Evolutionary conservation across 1,140 invertebrate genomes (phyloP).

Genomic region (Brachionus rotundiformis): DNA sequence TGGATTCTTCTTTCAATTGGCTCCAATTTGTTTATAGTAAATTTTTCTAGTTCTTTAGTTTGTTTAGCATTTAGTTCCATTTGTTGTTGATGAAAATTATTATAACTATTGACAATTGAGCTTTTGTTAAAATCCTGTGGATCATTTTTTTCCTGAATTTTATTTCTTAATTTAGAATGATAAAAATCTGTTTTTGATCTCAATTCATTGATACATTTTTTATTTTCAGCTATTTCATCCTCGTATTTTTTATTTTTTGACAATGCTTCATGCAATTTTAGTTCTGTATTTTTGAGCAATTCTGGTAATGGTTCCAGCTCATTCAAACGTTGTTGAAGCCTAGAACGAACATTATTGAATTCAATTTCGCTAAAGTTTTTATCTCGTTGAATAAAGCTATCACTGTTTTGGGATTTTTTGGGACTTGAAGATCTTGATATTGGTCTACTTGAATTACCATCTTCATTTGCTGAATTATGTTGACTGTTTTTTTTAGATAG

Average conservation of each 20-base stretch:
- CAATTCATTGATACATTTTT: conserved; percentile 58
- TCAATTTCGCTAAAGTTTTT: conserved; percentile 57
- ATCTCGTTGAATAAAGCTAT: conserved; percentile 5
- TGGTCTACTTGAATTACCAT: not conserved
- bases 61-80: not conserved
- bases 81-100: conserved; percentile 28
- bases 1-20: conserved; percentile 36
- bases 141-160: not conserved
- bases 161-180: not conserved
- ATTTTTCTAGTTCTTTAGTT: not conserved
- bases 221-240: conserved; percentile 58
- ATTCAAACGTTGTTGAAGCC: conserved; percentile 60
- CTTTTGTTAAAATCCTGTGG: not conserved
- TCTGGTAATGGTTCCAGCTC: conserved; percentile 64
- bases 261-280: conserved; percentile 59
- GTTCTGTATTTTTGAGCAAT: conserved; percentile 61
- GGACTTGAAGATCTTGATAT: not conserved
- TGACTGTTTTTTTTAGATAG: not conserved
- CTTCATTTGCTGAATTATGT: not conserved
- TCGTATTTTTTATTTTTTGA: conserved; percentile 58
- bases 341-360: conserved; percentile 59
- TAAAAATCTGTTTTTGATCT: conserved; percentile 57
- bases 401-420: not conserved
- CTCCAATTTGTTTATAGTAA: conserved; percentile 8
- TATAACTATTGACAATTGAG: not conserved